Percentiles rank a stretch among this genome's conserved stretches.
These are phyloP conservation scores for Poeciliopsis gracilis DNA, from an alignment of 2,797 vertebrate genomes.

Conservation along the genomic window DNA sequence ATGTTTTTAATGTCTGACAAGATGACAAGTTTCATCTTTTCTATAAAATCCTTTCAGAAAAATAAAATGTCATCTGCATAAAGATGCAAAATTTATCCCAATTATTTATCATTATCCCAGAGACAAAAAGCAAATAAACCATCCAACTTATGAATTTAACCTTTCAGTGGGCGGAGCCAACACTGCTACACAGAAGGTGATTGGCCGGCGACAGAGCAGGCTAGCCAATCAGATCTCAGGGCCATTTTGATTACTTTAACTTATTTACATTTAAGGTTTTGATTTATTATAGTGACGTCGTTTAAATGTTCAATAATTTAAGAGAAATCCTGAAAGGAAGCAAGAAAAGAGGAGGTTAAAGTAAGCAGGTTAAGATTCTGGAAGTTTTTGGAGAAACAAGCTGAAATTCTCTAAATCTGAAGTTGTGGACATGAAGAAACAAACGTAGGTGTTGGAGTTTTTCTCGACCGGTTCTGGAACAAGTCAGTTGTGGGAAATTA, in stretches of 20 bases:
- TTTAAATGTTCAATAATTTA: background rate
- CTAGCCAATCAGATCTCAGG: background rate
- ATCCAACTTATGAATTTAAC: too few relatives aligned
- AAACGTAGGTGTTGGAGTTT: conserved; percentile 14
- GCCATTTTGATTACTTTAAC: background rate
- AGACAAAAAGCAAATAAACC: too few relatives aligned
- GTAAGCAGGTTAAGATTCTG: background rate
- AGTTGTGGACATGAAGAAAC: conserved; percentile 11
- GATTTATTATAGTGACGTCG: background rate
- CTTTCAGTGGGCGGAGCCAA: too few relatives aligned
- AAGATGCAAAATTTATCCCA: too few relatives aligned
- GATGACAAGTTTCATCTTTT: background rate
- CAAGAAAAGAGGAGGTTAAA: conserved; percentile 53
- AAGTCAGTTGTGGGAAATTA: conserved; percentile 37
- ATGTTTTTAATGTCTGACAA: background rate
- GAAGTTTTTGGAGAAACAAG: background rate
- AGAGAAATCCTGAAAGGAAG: background rate
- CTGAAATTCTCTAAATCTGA: background rate
- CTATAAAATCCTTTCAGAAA: too few relatives aligned
- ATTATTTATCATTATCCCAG: too few relatives aligned
- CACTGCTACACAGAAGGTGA: too few relatives aligned
- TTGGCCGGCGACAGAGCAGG: background rate
- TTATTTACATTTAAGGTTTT: too few relatives aligned
- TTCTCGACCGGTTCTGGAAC: conserved; percentile 26
- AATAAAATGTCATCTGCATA: too few relatives aligned